A percentile compares a stretch with the other conserved stretches of the same genome.
These are phyloP conservation scores for Hoplodrina ambigua DNA, from an alignment of 2,888 invertebrate species.

Conservation along the genomic window DNA sequence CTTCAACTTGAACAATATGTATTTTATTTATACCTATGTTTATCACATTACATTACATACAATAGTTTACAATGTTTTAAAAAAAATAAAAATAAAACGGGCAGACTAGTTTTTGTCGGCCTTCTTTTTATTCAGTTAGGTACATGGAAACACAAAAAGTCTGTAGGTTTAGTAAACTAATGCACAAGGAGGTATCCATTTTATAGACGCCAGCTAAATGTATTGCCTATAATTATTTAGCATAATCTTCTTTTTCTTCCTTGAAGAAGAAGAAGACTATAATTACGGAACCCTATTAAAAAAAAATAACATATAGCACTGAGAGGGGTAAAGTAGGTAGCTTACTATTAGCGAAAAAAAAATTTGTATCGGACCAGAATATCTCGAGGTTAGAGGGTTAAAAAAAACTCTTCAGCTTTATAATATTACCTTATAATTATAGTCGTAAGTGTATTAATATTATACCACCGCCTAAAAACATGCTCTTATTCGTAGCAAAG, in stretches of 20 bases:
- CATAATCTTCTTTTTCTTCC: too few relatives aligned
- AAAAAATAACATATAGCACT: too few relatives aligned
- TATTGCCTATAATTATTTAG: too few relatives aligned
- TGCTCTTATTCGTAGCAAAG: not conserved
- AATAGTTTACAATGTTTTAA: constrained; percentile 25
- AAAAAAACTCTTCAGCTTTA: too few relatives aligned
- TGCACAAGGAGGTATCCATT: not conserved
- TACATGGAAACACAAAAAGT: not conserved
- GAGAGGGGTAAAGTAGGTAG: too few relatives aligned
- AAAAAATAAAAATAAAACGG: constrained; percentile 13
- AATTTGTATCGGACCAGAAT: too few relatives aligned
- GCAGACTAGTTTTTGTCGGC: constrained; percentile 32
- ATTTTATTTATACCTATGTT: constrained; percentile 4
- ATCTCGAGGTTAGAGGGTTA: too few relatives aligned
- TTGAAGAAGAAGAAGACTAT: too few relatives aligned
- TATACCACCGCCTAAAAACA: not conserved
- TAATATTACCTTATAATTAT: too few relatives aligned
- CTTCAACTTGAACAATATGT: constrained; percentile 69
- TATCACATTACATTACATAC: constrained; percentile 10
- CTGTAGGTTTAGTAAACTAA: constrained; percentile 20
- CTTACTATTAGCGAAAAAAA: too few relatives aligned
- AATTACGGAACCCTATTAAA: too few relatives aligned
- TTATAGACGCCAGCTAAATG: too few relatives aligned
- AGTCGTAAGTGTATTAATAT: not conserved
- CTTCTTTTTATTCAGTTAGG: constrained; percentile 20